Base-by-base conservation (phyloP, 1,140 invertebrate genomes). In the Drosophila paulistorum region DNA sequence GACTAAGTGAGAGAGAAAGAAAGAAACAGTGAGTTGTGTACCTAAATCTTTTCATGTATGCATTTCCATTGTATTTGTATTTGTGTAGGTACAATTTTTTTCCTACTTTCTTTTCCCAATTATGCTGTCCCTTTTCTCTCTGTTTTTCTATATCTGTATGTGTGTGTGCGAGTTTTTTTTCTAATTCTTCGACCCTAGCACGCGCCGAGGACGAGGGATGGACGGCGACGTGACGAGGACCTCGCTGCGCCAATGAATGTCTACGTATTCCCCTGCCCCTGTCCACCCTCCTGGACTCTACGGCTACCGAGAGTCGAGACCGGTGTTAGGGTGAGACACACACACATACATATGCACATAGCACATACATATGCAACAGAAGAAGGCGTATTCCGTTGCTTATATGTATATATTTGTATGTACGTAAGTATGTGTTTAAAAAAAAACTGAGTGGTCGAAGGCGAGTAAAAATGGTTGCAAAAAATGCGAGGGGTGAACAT, bases 401-500 rank as follows among this genome's bases (percentile, higher is more conserved):
- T 54, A 5, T 39, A 39, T 39, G 13, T 39, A 39, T 39, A 39
- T 39, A 13, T 39, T 5, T 39, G 37, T 39, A 13, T 13, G 37
- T 13, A 39, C 11, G 37, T 39, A 39, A 13, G 37, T 39, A 39
- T 13, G 37, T 39, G 39, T 30, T 30, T 30, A 63, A 57, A 42
- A 62, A 48, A 61, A 64, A 42, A 68, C 13, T 20, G 45, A 68
- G 45, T 71, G 73, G 73, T 65, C 61, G 71, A 61, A 81, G 57
- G 37, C 39, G 48, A 68, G 60, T 48, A 61, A 67, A 79, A 83
- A 80, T 80, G 63, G 73, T 66, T 54, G 73, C 68, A 83, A 83
- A 82, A 84, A 84, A 69, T 62, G 45, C 77, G 71, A 65, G 70
- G 77, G 72, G 68, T 80, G 78, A 54, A 69, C 65, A 65, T 68